These are phyloP conservation scores for Gasterosteus aculeatus DNA, from an alignment of 2,113 vertebrate species.

Conservation along the genomic window DNA sequence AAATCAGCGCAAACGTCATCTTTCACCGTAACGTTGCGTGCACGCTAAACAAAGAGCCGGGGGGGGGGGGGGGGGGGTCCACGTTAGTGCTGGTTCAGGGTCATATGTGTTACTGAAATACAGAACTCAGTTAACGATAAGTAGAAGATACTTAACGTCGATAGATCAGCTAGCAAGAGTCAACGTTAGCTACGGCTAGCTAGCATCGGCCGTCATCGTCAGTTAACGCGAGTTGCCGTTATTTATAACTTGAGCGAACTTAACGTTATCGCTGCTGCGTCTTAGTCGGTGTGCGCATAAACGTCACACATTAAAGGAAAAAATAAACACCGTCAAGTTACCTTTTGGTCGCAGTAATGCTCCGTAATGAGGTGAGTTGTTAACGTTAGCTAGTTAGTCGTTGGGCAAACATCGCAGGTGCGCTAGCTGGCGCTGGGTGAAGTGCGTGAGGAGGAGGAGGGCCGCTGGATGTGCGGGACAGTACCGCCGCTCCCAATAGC, in stretches of 20 bases:
- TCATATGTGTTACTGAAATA: not conserved
- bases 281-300: not conserved
- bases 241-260: not conserved
- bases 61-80: rapidly evolving
- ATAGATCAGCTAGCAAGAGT: conserved; percentile 23
- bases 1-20: conserved; percentile 16
- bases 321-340: conserved; percentile 28
- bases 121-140: not conserved
- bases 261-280: not conserved
- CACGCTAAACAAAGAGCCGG: not conserved
- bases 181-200: conserved; percentile 48
- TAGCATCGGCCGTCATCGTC: conserved; percentile 2
- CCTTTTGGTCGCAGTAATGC: conserved; percentile 34
- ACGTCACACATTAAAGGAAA: not conserved
- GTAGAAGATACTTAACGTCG: not conserved
- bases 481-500: not conserved
- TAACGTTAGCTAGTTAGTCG: conserved; percentile 4
- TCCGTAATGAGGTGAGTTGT: conserved; percentile 15
- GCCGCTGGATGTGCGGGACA: not conserved
- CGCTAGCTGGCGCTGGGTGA: not conserved
- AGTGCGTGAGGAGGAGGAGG: not conserved
- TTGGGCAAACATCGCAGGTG: conserved; percentile 7
- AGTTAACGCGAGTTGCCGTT: not conserved
- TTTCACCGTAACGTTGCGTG: not conserved
- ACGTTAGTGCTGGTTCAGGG: not conserved